Evolutionary conservation across 2,113 vertebrate genomes (phyloP).

Genomic region (Zapus hudsonius): DNA sequence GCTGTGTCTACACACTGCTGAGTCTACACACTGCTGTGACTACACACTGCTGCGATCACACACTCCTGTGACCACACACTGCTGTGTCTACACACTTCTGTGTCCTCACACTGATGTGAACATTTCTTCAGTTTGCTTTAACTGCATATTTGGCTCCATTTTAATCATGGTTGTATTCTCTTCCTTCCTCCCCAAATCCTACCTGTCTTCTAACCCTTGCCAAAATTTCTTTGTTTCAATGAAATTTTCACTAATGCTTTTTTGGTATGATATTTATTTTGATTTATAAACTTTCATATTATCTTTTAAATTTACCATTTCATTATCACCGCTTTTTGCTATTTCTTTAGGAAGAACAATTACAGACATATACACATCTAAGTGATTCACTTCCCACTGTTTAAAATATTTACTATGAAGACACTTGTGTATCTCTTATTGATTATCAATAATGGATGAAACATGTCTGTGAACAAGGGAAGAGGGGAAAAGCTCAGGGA

Average conservation of each 20-base stretch:
- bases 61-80: too few relatives aligned
- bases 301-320: neutral
- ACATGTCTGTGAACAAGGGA: neutral
- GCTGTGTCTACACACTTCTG: neutral
- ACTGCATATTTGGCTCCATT: neutral
- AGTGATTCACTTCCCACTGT: neutral
- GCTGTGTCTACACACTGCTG: too few relatives aligned
- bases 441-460: too few relatives aligned
- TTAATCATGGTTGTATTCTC: neutral
- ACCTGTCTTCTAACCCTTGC: neutral
- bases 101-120: neutral
- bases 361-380: neutral
- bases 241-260: neutral
- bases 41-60: too few relatives aligned
- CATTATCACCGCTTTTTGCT: neutral
- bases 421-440: too few relatives aligned
- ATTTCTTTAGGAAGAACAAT: neutral
- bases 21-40: too few relatives aligned
- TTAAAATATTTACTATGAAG: neutral
- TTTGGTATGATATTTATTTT: neutral
- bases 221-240: neutral
- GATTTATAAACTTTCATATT: neutral
- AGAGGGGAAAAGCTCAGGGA: neutral
- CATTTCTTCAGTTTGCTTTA: neutral
- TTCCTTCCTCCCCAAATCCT: neutral